Evolutionary conservation across 1,140 invertebrate genomes (phyloP), one percentile per base, ranked within the genome.

Genomic region (Xylocopa sonorina): DNA sequence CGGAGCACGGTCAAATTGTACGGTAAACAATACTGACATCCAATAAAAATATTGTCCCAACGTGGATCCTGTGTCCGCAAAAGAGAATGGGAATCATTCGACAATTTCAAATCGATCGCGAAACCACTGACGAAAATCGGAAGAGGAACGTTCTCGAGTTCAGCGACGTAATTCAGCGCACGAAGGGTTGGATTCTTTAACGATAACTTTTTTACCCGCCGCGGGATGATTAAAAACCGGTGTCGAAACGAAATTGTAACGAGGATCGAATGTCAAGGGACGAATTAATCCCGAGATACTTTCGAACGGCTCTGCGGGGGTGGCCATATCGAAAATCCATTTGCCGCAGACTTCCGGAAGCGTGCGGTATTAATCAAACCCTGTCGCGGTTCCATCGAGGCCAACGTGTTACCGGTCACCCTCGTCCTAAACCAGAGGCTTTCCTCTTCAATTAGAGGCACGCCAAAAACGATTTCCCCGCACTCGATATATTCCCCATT

Each of bases 301-400:
- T 55, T 43, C 14, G 62, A 24, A n/a, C 24, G 41, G 41, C 34
- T n/a, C n/a, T n/a, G n/a, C n/a, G n/a, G 48, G 21, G 27, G 38
- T 60, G 34, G 34, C 32, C 32, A 53, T 75, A 75, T 75, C 62
- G 73, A 75, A 66, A 75, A 75, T 66, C 73, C 50, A 67, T 75
- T 75, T 55, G 73, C 51, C 60, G 62, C 34, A 29, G 32, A 66
- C 73, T 67, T 75, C 27, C 73, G 73, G 62, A 9, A 66, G 34
- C 29, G 60, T 50, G 32, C 24, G 58, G 58, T 75, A 75, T 75
- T 75, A 67, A 66, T 75, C 73, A 75, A 75, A 46, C 73, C 38
- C 57, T 14, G 60, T 53, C 48, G 34, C 62, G 48, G 73, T 55
- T 16, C 34, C 24, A 18, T 63, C 50, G 34, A 53, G 32, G 48